A percentile compares a stretch with the other conserved stretches of the same genome.
These are phyloP conservation scores for Apocheima hispidaria DNA, from an alignment of 2,888 invertebrate genomes.

Conservation along the genomic window DNA sequence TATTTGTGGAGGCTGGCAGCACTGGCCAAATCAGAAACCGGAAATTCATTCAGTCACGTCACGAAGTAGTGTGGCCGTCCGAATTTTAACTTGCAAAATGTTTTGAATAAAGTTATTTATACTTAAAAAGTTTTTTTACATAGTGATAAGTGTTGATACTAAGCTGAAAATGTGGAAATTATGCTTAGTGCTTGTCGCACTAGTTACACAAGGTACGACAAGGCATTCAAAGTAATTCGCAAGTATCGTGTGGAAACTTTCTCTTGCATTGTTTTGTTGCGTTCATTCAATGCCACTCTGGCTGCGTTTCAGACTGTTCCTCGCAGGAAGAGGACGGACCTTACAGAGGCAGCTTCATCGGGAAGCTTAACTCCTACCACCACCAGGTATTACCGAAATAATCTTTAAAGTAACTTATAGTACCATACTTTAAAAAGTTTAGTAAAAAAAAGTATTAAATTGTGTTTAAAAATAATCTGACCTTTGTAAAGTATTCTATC, in stretches of 20 bases:
- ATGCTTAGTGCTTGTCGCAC: slow-evolving; percentile 60
- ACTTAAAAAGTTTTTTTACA: slow-evolving; percentile 47
- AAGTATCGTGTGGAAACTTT: slow-evolving; percentile 57
- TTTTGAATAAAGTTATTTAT: slow-evolving; percentile 51
- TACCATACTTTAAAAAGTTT: not conserved
- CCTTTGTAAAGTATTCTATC: too few species aligned
- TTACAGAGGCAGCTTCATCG: slow-evolving; percentile 92
- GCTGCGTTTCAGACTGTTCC: slow-evolving; percentile 65
- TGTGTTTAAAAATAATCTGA: too few species aligned
- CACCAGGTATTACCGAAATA: slow-evolving; percentile 86
- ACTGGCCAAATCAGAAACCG: slow-evolving; percentile 70
- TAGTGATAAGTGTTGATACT: slow-evolving; percentile 43
- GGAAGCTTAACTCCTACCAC: slow-evolving; percentile 95
- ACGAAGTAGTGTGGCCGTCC: not conserved
- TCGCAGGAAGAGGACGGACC: slow-evolving; percentile 90
- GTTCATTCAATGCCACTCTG: slow-evolving; percentile 37
- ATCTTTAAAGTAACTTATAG: not conserved
- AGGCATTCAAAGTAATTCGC: slow-evolving; percentile 11
- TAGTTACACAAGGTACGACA: slow-evolving; percentile 61
- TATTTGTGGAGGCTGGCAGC: too few species aligned
- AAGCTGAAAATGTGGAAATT: slow-evolving; percentile 60
- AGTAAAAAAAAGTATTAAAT: not conserved
- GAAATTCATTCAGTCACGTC: slow-evolving; percentile 49
- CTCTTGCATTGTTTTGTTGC: slow-evolving; percentile 50
- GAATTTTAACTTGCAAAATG: slow-evolving; percentile 52